These are phyloP conservation scores for silkworm (Bombyx mori) DNA, from an alignment of 1,140 invertebrate species.

Conservation along the genomic window DNA sequence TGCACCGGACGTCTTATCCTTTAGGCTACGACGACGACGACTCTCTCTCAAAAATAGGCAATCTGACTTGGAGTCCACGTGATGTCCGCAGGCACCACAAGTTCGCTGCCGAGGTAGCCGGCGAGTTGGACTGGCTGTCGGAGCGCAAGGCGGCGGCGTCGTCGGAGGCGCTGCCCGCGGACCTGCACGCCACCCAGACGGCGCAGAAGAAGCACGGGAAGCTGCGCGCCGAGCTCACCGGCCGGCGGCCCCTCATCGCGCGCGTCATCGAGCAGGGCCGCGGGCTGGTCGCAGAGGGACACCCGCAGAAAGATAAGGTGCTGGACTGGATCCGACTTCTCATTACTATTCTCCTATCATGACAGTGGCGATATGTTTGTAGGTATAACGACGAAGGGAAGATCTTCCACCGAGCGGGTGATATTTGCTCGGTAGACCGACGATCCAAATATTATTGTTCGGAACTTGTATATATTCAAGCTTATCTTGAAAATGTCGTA, in stretches of 20 bases:
- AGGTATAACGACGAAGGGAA: no score
- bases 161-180: slow-evolving; percentile 82
- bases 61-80: not conserved
- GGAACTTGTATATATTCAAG: no score
- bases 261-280: slow-evolving; percentile 83
- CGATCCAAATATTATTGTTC: no score
- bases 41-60: no score
- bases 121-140: slow-evolving; percentile 95
- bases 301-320: slow-evolving; percentile 84
- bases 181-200: slow-evolving; percentile 92
- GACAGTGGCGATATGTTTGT: no score
- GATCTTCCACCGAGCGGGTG: no score
- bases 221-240: slow-evolving; percentile 87
- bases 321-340: no score
- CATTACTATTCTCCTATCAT: no score
- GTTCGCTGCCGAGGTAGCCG: slow-evolving; percentile 94
- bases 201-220: slow-evolving; percentile 95
- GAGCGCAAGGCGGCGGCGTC: slow-evolving; percentile 88
- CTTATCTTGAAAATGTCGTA: no score
- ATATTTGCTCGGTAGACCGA: no score
- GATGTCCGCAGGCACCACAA: slow-evolving; percentile 84
- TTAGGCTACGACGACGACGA: no score
- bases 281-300: slow-evolving; percentile 78
- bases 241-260: slow-evolving; percentile 86
- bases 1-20: no score